Conservation (phyloP, 2,797 vertebrate genomes). For the Hylomyscus alleni region DNA sequence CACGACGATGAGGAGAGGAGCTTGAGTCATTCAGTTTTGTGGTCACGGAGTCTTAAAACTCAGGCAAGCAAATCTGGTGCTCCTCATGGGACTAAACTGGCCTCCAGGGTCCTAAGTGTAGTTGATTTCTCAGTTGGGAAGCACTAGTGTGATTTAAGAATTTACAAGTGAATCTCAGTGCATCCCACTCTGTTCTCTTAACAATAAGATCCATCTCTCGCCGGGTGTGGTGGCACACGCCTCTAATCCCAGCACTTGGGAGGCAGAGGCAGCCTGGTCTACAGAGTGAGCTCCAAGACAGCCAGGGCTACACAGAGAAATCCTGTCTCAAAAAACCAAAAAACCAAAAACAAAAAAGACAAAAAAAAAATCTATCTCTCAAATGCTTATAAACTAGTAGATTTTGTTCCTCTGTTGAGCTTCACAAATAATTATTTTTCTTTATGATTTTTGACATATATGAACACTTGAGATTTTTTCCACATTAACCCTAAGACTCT, state of each 20-base stretch:
- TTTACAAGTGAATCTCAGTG: not conserved
- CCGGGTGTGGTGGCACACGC: no score
- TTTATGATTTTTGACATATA: conserved; percentile 24
- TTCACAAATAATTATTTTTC: conserved; percentile 61
- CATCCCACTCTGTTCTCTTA: not conserved
- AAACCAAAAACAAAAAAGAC: no score
- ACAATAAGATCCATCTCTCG: not conserved
- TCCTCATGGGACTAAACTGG: not conserved
- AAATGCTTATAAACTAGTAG: not conserved
- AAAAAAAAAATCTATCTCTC: no score
- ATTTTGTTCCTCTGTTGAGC: not conserved
- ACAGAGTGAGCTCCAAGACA: no score
- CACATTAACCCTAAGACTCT: conserved; percentile 48
- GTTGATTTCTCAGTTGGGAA: not conserved
- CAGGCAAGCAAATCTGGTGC: not conserved
- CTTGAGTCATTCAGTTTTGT: not conserved
- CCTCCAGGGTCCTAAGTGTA: not conserved
- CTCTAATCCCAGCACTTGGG: no score
- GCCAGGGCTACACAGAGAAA: no score
- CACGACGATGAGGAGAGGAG: not conserved
- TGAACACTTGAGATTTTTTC: conserved; percentile 16
- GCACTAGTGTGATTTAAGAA: not conserved
- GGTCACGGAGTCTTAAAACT: not conserved
- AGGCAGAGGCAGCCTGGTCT: no score
- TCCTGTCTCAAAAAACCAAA: no score